A percentile compares a stretch with the other conserved stretches of the same genome.
Evolutionary conservation across 2,888 invertebrate genomes (phyloP).

Genomic region (Phalera bucephala): DNA sequence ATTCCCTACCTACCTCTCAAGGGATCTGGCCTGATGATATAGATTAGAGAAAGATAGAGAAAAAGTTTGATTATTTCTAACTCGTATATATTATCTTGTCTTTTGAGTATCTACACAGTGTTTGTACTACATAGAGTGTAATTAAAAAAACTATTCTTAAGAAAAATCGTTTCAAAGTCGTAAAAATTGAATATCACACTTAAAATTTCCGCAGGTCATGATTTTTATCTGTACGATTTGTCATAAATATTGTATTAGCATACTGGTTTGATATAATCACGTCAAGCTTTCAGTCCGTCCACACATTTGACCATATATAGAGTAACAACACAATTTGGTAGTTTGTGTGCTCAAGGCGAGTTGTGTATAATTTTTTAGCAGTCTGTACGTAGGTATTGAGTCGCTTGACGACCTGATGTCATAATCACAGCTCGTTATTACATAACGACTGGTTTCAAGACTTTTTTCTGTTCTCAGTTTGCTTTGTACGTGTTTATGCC

Average conservation of each 20-base stretch:
- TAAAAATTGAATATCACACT: too few relatives aligned
- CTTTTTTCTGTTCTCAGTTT: slow-evolving; percentile 53
- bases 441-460: slow-evolving; percentile 51
- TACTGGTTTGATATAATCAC: slow-evolving; percentile 19
- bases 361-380: slow-evolving; percentile 29
- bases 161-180: not conserved
- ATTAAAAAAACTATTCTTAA: too few relatives aligned
- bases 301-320: slow-evolving; percentile 28
- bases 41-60: too few relatives aligned
- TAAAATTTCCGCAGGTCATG: too few relatives aligned
- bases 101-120: too few relatives aligned
- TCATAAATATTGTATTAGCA: slow-evolving; percentile 23
- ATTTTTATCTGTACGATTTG: slow-evolving; percentile 1
- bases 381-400: slow-evolving; percentile 23
- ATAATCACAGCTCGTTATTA: slow-evolving; percentile 47
- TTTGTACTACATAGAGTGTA: too few relatives aligned
- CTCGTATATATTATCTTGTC: too few relatives aligned
- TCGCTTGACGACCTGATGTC: slow-evolving; percentile 38
- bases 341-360: slow-evolving; percentile 34
- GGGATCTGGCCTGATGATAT: too few relatives aligned
- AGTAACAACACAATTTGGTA: slow-evolving; percentile 30
- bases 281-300: slow-evolving; percentile 18
- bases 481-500: slow-evolving; percentile 50
- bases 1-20: too few relatives aligned
- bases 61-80: too few relatives aligned